A percentile compares a stretch with the other conserved stretches of the same genome.
Conservation (phyloP, 2,888 invertebrate genomes). For the Seladonia tumulorum region DNA sequence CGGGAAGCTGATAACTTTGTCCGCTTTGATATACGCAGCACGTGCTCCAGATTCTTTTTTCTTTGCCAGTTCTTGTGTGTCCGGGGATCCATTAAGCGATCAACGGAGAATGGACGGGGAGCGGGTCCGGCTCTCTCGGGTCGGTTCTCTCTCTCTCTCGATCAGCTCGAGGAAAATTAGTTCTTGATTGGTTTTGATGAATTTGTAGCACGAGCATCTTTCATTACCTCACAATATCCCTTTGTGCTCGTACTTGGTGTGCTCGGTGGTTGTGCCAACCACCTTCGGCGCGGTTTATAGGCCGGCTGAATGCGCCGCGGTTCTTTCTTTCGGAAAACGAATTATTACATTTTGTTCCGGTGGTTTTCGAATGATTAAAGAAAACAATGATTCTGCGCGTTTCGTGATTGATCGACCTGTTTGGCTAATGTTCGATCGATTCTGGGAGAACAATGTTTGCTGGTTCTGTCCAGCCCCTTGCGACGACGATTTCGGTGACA, state of each 20-base stretch:
- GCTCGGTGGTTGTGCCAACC: neutral
- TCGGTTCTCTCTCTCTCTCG: no score
- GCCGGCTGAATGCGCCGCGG: neutral
- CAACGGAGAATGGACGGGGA: neutral
- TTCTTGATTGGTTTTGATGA: constrained; percentile 19
- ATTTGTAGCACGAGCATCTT: constrained; percentile 5
- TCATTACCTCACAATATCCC: constrained; percentile 3
- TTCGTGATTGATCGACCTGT: neutral
- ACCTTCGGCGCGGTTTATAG: neutral
- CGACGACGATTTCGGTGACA: no score
- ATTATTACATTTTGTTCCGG: constrained; percentile 1
- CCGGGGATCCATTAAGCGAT: constrained; percentile 43
- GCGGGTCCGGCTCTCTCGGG: neutral
- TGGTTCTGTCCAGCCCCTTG: neutral
- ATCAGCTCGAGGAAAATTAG: constrained; percentile 5
- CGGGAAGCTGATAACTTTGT: constrained; percentile 50
- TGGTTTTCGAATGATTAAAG: neutral
- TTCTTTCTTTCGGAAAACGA: neutral
- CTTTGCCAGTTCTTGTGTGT: neutral
- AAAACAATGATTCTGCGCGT: neutral
- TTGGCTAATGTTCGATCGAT: neutral
- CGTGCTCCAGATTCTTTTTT: constrained; percentile 38
- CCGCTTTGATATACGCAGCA: constrained; percentile 42
- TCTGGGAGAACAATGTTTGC: neutral
- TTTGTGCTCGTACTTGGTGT: neutral